A percentile compares a stretch with the other conserved stretches of the same genome.
phyloP scores from a whole-genome alignment of 1,140 invertebrate genomes.

The Drosophila jambulina region DNA sequence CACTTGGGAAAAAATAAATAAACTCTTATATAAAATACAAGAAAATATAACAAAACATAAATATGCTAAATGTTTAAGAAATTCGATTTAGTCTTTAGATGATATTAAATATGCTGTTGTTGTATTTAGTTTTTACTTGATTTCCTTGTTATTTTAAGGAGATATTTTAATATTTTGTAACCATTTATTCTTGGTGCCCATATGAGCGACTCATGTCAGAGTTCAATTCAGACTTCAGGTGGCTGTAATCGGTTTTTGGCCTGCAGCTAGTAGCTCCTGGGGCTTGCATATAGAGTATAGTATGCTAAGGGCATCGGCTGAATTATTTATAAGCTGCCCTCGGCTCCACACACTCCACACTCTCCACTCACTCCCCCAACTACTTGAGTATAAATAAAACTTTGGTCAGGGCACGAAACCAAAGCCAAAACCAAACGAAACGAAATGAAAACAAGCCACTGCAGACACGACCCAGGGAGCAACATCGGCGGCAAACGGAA shows the following conservation, averaged over 20 bases:
- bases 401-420: conserved; percentile 49
- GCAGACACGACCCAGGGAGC: conserved; percentile 47
- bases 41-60: not conserved
- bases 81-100: not conserved
- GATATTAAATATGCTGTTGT: too few species aligned
- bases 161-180: not conserved
- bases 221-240: conserved; percentile 43
- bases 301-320: conserved; percentile 46
- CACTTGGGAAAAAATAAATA: not conserved
- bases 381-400: conserved; percentile 66
- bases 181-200: not conserved
- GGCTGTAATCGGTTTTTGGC: conserved; percentile 2
- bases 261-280: conserved; percentile 9
- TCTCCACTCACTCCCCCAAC: not conserved
- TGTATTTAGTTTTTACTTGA: not conserved
- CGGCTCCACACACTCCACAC: conserved; percentile 13
- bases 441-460: conserved; percentile 49
- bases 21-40: not conserved
- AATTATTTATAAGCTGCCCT: conserved; percentile 73
- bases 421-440: conserved; percentile 26
- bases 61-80: too few species aligned
- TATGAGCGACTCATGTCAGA: conserved; percentile 40
- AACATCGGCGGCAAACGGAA: conserved; percentile 44
- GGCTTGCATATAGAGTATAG: conserved; percentile 5
- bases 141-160: not conserved